Conservation (phyloP, 2,797 vertebrate species). For the Pelochelys cantorii region DNA sequence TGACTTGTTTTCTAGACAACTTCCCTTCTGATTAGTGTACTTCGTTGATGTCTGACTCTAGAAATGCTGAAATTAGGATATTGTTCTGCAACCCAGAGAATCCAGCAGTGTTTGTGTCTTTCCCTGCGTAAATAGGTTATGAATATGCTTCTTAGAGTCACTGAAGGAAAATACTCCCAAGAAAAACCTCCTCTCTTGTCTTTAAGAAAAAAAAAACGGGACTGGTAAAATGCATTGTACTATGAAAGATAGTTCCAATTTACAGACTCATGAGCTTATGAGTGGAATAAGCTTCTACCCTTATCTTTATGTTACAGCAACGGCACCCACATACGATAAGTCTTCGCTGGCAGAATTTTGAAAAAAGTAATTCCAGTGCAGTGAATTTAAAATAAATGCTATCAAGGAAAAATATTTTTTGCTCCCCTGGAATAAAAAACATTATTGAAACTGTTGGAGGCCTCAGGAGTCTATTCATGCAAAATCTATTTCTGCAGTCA, state of each 20-base stretch:
- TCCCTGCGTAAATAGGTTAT: conserved; percentile 48
- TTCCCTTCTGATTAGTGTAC: conserved; percentile 48
- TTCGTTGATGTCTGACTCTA: conserved; percentile 60
- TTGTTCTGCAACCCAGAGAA: conserved; percentile 39
- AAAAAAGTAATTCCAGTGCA: conserved; percentile 82
- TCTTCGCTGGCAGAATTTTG: conserved; percentile 83
- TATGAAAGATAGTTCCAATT: conserved; percentile 84
- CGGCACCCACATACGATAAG: conserved; percentile 82
- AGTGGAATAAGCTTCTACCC: conserved; percentile 81
- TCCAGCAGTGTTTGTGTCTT: conserved; percentile 36
- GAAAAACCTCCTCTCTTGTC: conserved; percentile 73
- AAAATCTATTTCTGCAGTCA: conserved; percentile 82
- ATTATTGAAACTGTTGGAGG: conserved; percentile 84
- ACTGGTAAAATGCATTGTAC: conserved; percentile 78
- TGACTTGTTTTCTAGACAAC: conserved; percentile 55
- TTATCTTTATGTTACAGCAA: conserved; percentile 86
- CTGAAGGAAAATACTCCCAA: conserved; percentile 61
- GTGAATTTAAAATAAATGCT: conserved; percentile 84
- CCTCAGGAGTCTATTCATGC: conserved; percentile 81
- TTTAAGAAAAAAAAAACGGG: conserved; percentile 78
- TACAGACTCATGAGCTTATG: conserved; percentile 80
- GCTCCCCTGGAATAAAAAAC: conserved; percentile 81
- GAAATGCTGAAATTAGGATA: conserved; percentile 45
- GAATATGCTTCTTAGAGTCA: conserved; percentile 69
- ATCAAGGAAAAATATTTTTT: conserved; percentile 84